Percentiles rank a stretch among this genome's conserved stretches.
Evolutionary conservation across 2,797 vertebrate genomes (phyloP).

Genomic region (Aulostomus chinensis): DNA sequence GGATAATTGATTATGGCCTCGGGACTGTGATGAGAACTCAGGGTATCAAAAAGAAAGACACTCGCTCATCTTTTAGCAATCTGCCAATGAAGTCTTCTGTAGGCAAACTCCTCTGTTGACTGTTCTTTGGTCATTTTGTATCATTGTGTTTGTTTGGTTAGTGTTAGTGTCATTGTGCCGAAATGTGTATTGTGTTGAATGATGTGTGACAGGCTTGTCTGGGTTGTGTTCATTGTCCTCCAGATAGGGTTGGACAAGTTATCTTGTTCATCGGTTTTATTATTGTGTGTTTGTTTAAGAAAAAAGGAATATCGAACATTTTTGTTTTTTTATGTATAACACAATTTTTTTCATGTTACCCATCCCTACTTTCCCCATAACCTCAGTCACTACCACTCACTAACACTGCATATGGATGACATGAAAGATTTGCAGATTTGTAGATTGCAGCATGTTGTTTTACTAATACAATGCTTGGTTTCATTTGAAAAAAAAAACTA

Average conservation of each 20-base stretch:
- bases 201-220: slow-evolving; percentile 2
- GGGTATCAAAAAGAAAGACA: too few species aligned
- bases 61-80: background rate
- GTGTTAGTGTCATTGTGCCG: background rate
- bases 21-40: slow-evolving; percentile 3
- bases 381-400: slow-evolving; percentile 6
- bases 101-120: background rate
- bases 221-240: background rate
- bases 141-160: background rate
- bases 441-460: too few species aligned
- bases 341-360: too few species aligned
- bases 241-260: background rate
- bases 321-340: too few species aligned
- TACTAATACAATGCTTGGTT: slow-evolving; percentile 13
- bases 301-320: too few species aligned
- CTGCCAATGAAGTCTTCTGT: background rate
- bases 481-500: slow-evolving; percentile 1
- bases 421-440: too few species aligned
- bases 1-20: slow-evolving; percentile 7
- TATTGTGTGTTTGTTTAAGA: background rate
- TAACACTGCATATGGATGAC: slow-evolving; percentile 30
- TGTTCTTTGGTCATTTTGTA: too few species aligned
- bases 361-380: background rate
- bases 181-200: background rate
- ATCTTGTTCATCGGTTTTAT: background rate